Evolutionary conservation across 2,113 vertebrate species (phyloP).

Genomic region (Chaetorhynchus papuensis): DNA sequence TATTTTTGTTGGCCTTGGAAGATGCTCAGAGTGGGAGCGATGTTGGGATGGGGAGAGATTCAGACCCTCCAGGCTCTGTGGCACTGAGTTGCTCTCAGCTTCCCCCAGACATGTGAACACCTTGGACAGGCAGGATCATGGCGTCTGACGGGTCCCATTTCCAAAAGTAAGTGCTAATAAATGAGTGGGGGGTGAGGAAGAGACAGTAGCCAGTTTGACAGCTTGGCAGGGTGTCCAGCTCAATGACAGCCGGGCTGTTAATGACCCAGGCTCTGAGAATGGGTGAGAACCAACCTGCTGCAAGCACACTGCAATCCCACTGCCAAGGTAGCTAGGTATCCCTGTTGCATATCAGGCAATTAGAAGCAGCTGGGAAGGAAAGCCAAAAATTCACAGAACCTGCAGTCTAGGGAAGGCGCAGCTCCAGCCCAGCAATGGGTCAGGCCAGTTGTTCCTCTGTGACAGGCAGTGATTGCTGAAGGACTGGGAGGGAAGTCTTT

Average conservation of each 20-base stretch:
- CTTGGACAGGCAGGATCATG: rapidly evolving
- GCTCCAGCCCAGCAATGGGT: not conserved
- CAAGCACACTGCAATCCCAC: not conserved
- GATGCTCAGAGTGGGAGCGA: rapidly evolving
- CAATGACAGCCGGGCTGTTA: not conserved
- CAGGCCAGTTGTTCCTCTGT: not conserved
- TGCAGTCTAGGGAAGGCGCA: rapidly evolving
- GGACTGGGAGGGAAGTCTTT: not conserved
- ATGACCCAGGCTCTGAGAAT: not conserved
- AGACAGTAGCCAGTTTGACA: not conserved
- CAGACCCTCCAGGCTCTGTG: not conserved
- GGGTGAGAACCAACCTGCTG: not conserved
- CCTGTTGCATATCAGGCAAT: not conserved
- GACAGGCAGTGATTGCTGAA: not conserved
- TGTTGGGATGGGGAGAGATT: rapidly evolving
- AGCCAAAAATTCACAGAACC: not conserved
- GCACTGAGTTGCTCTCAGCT: not conserved
- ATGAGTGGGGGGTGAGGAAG: rapidly evolving
- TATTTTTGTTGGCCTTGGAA: not conserved
- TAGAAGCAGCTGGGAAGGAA: not conserved
- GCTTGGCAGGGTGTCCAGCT: not conserved
- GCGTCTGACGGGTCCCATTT: not conserved
- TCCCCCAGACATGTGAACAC: too few species aligned
- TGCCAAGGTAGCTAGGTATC: rapidly evolving
- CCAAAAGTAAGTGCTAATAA: not conserved